phyloP scores from a whole-genome alignment of 2,888 invertebrate genomes.

The Eupithecia dodoneata region DNA sequence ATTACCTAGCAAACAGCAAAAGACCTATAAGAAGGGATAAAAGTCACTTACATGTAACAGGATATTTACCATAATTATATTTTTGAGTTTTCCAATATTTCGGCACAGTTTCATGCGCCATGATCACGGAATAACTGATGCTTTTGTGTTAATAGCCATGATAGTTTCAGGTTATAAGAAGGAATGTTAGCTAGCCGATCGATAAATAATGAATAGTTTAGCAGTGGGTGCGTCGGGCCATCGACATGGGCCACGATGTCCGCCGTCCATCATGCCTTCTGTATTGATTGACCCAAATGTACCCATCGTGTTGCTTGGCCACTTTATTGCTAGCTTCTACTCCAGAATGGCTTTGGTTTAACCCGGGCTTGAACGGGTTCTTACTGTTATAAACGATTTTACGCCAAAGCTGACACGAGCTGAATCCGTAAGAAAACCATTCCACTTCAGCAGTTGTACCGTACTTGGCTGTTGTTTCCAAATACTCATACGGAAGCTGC shows the following conservation, averaged over 20 bases:
- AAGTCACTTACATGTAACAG: no score
- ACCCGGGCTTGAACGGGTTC: neutral
- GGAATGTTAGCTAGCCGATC: constrained; percentile 44
- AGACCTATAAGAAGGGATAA: neutral
- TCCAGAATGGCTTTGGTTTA: neutral
- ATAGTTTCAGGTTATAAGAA: neutral
- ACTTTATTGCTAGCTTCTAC: constrained; percentile 39
- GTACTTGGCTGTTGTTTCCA: neutral
- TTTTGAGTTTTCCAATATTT: no score
- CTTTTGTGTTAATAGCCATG: no score
- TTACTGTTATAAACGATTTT: neutral
- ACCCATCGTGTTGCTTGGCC: constrained; percentile 43
- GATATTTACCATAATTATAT: no score
- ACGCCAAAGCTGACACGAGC: neutral
- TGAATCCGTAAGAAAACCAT: neutral
- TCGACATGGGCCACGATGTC: constrained; percentile 47
- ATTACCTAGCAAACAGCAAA: neutral
- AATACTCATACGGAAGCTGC: neutral
- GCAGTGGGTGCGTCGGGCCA: constrained; percentile 55
- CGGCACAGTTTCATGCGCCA: no score
- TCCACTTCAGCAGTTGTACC: neutral
- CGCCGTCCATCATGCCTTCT: constrained; percentile 50
- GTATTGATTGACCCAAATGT: constrained; percentile 79
- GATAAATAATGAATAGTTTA: constrained; percentile 56
- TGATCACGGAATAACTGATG: no score